These are phyloP conservation scores for Cyphomyrmex costatus DNA, from an alignment of 1,140 invertebrate species.

Conservation along the genomic window DNA sequence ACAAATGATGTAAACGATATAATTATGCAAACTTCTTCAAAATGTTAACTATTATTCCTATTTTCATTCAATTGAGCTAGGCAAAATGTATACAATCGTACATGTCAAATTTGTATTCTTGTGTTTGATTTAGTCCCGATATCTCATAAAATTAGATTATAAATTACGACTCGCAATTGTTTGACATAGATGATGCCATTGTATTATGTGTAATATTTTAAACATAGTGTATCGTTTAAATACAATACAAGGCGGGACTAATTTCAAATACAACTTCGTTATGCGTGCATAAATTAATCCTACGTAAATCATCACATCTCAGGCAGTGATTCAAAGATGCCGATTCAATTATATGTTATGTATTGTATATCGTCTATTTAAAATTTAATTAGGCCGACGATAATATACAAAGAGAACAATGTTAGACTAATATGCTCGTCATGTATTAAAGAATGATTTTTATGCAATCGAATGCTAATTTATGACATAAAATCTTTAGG, in stretches of 20 bases:
- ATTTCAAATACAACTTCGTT: neutral
- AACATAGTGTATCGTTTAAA: slow-evolving; percentile 17
- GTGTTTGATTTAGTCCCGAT: neutral
- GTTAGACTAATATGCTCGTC: neutral
- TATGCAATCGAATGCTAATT: neutral
- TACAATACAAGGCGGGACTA: slow-evolving; percentile 12
- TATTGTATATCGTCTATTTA: neutral
- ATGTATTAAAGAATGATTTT: slow-evolving; percentile 11
- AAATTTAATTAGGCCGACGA: slow-evolving; percentile 37
- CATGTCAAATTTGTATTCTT: slow-evolving; percentile 3
- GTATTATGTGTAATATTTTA: neutral
- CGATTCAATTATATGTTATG: neutral
- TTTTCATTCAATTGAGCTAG: neutral
- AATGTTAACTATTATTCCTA: slow-evolving; percentile 32
- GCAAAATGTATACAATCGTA: slow-evolving; percentile 10
- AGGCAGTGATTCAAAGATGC: slow-evolving; percentile 27
- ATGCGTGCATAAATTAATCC: slow-evolving; percentile 2
- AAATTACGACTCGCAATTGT: neutral
- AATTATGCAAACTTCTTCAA: slow-evolving; percentile 35
- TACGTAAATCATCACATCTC: neutral
- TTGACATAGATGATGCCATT: neutral
- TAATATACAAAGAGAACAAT: slow-evolving; percentile 30
- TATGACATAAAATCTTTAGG: slow-evolving; percentile 4
- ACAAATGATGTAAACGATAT: slow-evolving; percentile 10
- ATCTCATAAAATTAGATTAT: slow-evolving; percentile 33